phyloP scores from a whole-genome alignment of 2,113 vertebrate genomes.

The Gambusia holbrooki region DNA sequence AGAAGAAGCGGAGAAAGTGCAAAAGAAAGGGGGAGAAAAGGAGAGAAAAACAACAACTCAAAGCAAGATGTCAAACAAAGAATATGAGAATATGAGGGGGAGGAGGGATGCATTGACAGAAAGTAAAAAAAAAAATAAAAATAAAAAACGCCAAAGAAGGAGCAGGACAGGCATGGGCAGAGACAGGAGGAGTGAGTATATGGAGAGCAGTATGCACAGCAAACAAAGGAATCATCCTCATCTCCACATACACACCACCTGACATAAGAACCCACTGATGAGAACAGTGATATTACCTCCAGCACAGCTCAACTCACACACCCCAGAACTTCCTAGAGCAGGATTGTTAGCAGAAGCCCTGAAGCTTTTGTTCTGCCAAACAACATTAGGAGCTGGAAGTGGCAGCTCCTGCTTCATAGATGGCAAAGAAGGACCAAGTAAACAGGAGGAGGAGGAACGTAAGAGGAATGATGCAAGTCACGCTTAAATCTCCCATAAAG shows the following conservation, averaged over 20 bases:
- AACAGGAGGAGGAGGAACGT: conserved; percentile 53
- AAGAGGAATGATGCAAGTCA: conserved; percentile 47
- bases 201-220: conserved; percentile 65
- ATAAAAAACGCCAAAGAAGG: conserved; percentile 38
- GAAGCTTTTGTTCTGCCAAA: conserved; percentile 74
- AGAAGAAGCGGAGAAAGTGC: conserved; percentile 33
- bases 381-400: conserved; percentile 73
- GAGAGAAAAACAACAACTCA: conserved; percentile 67
- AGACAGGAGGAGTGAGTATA: conserved; percentile 63
- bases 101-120: conserved; percentile 67
- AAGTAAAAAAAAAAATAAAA: conserved; percentile 25
- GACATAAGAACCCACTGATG: conserved; percentile 65
- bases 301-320: conserved; percentile 68
- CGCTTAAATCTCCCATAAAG: conserved; percentile 29
- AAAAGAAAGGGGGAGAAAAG: conserved; percentile 30
- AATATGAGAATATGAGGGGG: conserved; percentile 72
- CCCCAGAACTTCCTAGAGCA: conserved; percentile 64
- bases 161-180: conserved; percentile 73
- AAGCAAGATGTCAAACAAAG: conserved; percentile 77
- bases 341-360: conserved; percentile 62
- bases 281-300: conserved; percentile 68
- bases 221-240: conserved; percentile 73
- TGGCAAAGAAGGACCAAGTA: conserved; percentile 65
- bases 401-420: conserved; percentile 66
- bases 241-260: conserved; percentile 63